These are phyloP conservation scores for Heliangelus exortis DNA, from an alignment of 2,797 vertebrate genomes.

Conservation along the genomic window DNA sequence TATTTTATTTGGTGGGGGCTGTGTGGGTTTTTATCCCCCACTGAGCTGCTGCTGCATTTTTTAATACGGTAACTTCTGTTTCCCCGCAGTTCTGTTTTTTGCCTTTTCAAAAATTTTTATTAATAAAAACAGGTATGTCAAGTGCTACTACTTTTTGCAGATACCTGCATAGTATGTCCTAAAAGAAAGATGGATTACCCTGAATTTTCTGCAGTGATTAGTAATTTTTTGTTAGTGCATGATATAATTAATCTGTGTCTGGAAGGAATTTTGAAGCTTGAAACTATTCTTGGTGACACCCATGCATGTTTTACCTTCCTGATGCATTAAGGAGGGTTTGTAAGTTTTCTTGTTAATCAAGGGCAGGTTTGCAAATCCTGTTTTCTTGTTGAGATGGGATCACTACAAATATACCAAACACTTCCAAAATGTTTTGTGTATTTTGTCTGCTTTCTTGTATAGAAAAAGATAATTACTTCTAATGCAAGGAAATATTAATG, in stretches of 20 bases:
- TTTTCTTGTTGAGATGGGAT: not conserved
- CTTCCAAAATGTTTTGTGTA: not conserved
- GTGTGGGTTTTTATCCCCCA: not conserved
- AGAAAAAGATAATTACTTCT: not conserved
- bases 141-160: not conserved
- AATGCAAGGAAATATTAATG: not conserved
- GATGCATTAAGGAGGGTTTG: not conserved
- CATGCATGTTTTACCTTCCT: not conserved
- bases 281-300: not conserved
- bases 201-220: not conserved
- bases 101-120: not conserved
- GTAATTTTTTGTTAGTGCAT: not conserved
- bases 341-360: not conserved
- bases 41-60: not conserved
- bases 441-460: not conserved
- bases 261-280: not conserved
- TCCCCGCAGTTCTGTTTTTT: not conserved
- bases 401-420: not conserved
- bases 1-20: not conserved
- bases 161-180: not conserved
- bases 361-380: not conserved
- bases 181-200: not conserved
- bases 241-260: not conserved
- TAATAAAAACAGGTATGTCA: accelerated
- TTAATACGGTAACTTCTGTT: not conserved